Conservation (phyloP, 2,888 invertebrate genomes). For the Deroplatys truncata region DNA sequence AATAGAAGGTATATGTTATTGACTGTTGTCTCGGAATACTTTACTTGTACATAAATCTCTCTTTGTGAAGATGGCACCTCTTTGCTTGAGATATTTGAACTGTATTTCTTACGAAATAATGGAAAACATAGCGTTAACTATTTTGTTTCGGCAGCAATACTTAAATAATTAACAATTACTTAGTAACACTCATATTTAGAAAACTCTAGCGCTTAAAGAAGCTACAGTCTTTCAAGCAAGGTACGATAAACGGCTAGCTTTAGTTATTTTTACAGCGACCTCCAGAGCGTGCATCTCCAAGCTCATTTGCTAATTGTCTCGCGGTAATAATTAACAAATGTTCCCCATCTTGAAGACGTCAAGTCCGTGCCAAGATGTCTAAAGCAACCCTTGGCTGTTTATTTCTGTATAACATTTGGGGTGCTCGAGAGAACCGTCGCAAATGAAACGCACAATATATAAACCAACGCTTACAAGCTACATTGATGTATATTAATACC, state of each 20-base stretch:
- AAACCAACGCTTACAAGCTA: neutral
- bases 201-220: no score
- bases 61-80: no score
- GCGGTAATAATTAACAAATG: neutral
- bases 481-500: neutral
- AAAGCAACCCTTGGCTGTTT: neutral
- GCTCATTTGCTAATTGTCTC: conserved; percentile 26
- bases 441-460: neutral
- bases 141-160: no score
- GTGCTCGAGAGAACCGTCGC: neutral
- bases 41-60: no score
- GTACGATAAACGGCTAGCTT: neutral
- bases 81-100: no score
- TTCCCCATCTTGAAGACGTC: neutral
- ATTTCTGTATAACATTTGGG: neutral
- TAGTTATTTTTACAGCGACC: neutral
- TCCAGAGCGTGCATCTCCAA: neutral
- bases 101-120: no score
- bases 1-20: no score
- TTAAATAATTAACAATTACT: no score
- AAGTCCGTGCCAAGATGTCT: neutral
- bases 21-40: no score
- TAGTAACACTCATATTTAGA: no score
- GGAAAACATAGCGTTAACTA: no score
- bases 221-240: neutral